Conservation (phyloP, 2,888 invertebrate species). For the Biston betularia region DNA sequence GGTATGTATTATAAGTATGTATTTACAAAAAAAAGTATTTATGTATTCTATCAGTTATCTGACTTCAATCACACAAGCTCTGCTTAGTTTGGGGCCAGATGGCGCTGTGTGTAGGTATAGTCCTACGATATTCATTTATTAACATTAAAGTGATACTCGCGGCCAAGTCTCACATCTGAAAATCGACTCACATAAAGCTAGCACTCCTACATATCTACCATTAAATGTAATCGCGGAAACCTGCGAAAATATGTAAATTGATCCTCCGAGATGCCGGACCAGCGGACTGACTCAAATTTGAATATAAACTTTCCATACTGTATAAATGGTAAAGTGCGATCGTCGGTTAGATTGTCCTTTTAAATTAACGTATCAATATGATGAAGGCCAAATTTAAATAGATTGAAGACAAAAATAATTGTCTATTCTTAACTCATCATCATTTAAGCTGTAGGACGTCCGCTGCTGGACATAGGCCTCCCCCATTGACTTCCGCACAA, state of each 20-base stretch:
- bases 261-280: slow-evolving; percentile 84
- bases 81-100: too few relatives aligned
- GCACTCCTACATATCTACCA: slow-evolving; percentile 64
- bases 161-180: slow-evolving; percentile 19
- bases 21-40: too few relatives aligned
- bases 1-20: too few relatives aligned
- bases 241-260: slow-evolving; percentile 86
- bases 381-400: too few relatives aligned
- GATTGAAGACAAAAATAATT: background rate
- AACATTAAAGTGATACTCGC: slow-evolving; percentile 19
- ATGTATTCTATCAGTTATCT: too few relatives aligned
- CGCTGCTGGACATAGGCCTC: too few relatives aligned
- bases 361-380: background rate
- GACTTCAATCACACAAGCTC: too few relatives aligned
- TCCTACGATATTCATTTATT: too few relatives aligned
- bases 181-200: slow-evolving; percentile 35
- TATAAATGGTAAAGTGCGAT: slow-evolving; percentile 10
- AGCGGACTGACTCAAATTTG: slow-evolving; percentile 81
- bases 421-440: too few relatives aligned
- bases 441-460: too few relatives aligned
- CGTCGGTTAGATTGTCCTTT: background rate
- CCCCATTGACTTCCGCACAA: too few relatives aligned
- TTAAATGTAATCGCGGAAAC: slow-evolving; percentile 79
- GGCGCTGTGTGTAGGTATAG: too few relatives aligned
- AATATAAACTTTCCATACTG: slow-evolving; percentile 78